phyloP scores from a whole-genome alignment of 2,113 vertebrate species.

The Dipodomys merriami region DNA sequence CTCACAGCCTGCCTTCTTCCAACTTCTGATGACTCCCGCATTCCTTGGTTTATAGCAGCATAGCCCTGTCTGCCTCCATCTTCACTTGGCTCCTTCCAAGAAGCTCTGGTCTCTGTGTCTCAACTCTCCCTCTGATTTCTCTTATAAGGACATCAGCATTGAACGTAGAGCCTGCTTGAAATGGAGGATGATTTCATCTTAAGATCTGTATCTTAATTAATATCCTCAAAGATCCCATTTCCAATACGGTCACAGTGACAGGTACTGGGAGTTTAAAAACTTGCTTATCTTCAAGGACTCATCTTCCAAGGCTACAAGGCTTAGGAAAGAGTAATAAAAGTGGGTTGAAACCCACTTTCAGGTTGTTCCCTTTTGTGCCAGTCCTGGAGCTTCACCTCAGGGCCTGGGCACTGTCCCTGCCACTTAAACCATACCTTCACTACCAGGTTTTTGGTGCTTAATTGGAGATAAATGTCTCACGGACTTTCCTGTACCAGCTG shows the following conservation, averaged over 20 bases:
- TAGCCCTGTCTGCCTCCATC: background rate
- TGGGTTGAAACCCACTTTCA: background rate
- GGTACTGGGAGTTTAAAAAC: background rate
- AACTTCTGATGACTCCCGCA: background rate
- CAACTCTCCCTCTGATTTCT: background rate
- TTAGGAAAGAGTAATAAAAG: background rate
- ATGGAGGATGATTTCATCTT: background rate
- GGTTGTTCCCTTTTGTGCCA: no score
- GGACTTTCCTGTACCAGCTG: no score
- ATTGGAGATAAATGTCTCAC: no score
- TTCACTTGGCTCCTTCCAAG: background rate
- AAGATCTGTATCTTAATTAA: conserved; percentile 3
- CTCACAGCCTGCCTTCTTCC: background rate
- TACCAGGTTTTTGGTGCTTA: no score
- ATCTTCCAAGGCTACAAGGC: background rate
- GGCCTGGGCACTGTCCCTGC: no score
- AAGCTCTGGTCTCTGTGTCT: background rate
- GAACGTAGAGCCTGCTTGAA: background rate
- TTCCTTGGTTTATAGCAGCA: background rate
- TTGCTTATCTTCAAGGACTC: background rate
- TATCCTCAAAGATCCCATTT: background rate
- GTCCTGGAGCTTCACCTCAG: no score
- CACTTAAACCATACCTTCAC: no score
- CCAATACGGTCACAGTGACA: conserved; percentile 3
- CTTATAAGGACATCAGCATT: background rate